A percentile compares a stretch with the other conserved stretches of the same genome.
phyloP scores from a whole-genome alignment of 1,140 invertebrate genomes.

The Hormaphis cornu region DNA sequence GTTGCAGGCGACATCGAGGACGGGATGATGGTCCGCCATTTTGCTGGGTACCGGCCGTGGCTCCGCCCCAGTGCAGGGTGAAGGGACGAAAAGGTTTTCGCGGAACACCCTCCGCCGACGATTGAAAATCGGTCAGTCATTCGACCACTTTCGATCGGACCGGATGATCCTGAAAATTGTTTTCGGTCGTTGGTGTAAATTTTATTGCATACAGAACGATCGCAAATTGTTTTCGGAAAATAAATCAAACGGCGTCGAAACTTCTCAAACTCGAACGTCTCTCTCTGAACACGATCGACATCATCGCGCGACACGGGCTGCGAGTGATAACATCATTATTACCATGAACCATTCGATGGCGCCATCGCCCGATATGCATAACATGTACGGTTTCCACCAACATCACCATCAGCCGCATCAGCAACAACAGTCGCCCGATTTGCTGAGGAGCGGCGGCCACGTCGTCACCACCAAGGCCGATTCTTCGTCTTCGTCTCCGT shows the following conservation, averaged over 20 bases:
- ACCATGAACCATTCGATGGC: slow-evolving; percentile 21
- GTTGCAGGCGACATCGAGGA: neutral
- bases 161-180: neutral
- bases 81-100: neutral
- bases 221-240: no score
- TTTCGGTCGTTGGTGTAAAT: no score
- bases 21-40: slow-evolving; percentile 12
- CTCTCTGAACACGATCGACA: neutral
- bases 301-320: neutral
- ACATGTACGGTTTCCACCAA: slow-evolving; percentile 14
- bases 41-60: neutral
- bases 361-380: slow-evolving; percentile 4
- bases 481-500: slow-evolving; percentile 34
- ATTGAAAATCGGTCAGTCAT: neutral
- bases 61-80: neutral
- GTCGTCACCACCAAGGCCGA: slow-evolving; percentile 35
- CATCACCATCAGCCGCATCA: slow-evolving; percentile 19
- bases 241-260: no score
- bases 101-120: neutral
- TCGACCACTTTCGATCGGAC: neutral
- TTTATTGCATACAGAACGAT: no score
- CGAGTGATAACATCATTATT: neutral
- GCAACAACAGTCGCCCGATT: slow-evolving; percentile 15
- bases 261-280: neutral
- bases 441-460: slow-evolving; percentile 11